Evolutionary conservation across 2,797 vertebrate genomes (phyloP), one percentile per base, ranked within the genome.

Genomic region (Orestias chungarensis): DNA sequence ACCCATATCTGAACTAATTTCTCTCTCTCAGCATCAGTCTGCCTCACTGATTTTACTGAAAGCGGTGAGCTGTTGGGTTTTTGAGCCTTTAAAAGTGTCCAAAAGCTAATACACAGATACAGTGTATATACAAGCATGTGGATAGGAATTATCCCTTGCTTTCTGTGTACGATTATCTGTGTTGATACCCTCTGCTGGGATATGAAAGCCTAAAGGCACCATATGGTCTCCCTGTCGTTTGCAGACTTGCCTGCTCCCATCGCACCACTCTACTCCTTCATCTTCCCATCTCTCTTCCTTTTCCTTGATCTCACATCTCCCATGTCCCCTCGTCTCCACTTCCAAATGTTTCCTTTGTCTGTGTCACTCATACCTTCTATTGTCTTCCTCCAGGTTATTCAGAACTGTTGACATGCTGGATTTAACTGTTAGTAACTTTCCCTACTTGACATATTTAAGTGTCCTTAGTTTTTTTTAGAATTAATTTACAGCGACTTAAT

Each of bases 181-280:
- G 38, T 81, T 80, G 73, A 74, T 70, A 75, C 80, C 73, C 86
- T 88, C 79, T 88, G 86, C 68, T 81, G 74, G 73, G 80, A 88
- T 84, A 18, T 31, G 66, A 68, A 75, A 71, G 81, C 86, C 85
- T 71, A 6, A 40, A 88, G 88, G 71, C 78, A 82, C 84, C 90
- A 90, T 89, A 91, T 90, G 89, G 85, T 90, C 80, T 68, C 31
- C 33, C 68, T 74, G 83, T 82, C 76, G 57, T 75, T 87, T 81
- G 73, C 68, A 77, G 79, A 83, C 80, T 73, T 62, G 79, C 76
- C 80, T 82, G 68, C 80, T 77, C 78, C 82, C 70, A 68, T 79
- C 71, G 70, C 64, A 80, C 38, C 1, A 49, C 59, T 80, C 68
- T 71, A 59, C 61, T 73, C 74, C 75, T 80, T 38, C 75, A 74